Conservation (phyloP, 1,140 invertebrate species). For the Mya arenaria region DNA sequence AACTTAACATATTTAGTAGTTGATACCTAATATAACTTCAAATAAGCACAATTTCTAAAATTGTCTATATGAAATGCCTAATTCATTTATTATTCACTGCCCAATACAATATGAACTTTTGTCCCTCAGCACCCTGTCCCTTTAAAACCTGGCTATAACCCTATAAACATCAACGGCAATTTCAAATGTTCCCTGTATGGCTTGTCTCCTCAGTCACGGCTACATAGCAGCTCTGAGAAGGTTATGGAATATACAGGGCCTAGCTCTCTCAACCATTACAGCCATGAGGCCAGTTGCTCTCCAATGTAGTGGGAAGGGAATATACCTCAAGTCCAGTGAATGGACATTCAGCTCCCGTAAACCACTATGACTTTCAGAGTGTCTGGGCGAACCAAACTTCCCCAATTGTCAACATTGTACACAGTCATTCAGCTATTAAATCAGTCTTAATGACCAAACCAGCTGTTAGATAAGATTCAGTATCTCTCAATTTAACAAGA, state of each 20-base stretch:
- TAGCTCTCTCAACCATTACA: neutral
- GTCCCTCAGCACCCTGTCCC: no score
- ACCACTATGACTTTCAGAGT: conserved; percentile 28
- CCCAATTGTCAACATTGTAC: conserved; percentile 35
- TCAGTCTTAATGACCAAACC: no score
- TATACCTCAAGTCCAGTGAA: conserved; percentile 27
- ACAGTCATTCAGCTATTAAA: neutral
- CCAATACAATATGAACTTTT: no score
- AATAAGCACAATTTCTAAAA: no score
- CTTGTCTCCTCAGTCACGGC: conserved; percentile 46
- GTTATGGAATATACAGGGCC: conserved; percentile 52
- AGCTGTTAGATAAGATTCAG: no score
- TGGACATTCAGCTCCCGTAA: conserved; percentile 40
- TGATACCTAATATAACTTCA: no score
- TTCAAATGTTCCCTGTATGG: conserved; percentile 57
- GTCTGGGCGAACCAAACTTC: conserved; percentile 23
- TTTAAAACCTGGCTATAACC: no score
- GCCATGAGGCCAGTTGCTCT: conserved; percentile 26
- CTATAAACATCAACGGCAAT: no score
- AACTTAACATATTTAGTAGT: no score
- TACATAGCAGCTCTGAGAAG: conserved; percentile 33
- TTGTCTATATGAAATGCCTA: no score
- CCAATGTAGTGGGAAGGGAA: conserved; percentile 50
- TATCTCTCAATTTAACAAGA: no score
- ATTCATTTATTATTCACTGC: no score